Evolutionary conservation across 1,140 invertebrate species (phyloP), one percentile per base, ranked within the genome.

Genomic region (Pseudomyrmex flavicornis): DNA sequence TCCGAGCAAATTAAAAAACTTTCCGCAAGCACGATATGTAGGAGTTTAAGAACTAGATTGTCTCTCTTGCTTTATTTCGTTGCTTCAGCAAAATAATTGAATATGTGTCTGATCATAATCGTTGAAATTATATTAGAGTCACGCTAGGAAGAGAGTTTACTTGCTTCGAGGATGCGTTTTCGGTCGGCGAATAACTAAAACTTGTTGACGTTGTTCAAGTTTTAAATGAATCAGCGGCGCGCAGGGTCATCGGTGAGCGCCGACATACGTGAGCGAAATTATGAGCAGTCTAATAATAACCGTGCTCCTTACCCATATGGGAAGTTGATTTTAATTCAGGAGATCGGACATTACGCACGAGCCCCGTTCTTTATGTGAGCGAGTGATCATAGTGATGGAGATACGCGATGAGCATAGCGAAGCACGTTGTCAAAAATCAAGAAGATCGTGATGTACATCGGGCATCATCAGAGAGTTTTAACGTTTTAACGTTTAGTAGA

Each of bases 201-300:
- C 54, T 7, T 69, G 59, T 79, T 69, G 44, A 76, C 59, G 56
- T 69, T 69, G 62, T 61, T 20, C 44, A 72, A 61, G n/a, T 70
- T 35, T 59, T 70, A 80, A 70, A 58, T 70, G 70, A 79, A 70
- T 66, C 72, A 87, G 48, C 70, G 58, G 50, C 52, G 58, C 59
- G 69, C 22, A 35, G 35, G 54, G 83, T 76, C 85, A 58, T 88
- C 73, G 82, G 82, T 52, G 66, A 77, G 58, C 0, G 35, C 48
- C 70, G 88, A 85, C 69, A 82, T 90, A 93, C 93, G 92, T 93
- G 93, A 93, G 86, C 62, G 68, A 91, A 89, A 92, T 93, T 70
- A 82, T 84, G 86, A 92, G 88, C 75, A 85, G 73, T 91, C 90
- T 92, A 92, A 91, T 93, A 93, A 93, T 92, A 93, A 91, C 88